phyloP scores from a whole-genome alignment of 2,888 invertebrate genomes.

The Xestia xanthographa region DNA sequence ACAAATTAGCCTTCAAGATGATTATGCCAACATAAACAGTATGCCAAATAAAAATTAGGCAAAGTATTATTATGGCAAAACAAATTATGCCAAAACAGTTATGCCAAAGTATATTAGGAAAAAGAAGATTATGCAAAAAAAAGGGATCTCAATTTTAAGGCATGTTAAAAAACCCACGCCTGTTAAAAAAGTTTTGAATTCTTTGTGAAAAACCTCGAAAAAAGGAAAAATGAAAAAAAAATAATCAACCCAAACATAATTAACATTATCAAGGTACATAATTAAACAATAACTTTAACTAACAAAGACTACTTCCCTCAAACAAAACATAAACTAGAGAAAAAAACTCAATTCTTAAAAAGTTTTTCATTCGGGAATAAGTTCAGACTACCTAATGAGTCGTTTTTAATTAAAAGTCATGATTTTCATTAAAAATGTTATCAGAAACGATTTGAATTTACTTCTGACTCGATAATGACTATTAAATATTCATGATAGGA shows the following conservation, averaged over 20 bases:
- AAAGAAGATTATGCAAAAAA: no score
- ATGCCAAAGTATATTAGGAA: no score
- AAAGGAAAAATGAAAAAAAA: neutral
- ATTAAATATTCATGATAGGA: conserved; percentile 55
- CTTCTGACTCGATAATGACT: conserved; percentile 37
- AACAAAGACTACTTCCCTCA: neutral
- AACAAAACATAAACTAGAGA: neutral
- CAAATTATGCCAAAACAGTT: no score
- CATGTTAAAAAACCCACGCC: neutral
- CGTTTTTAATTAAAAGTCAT: conserved; percentile 51
- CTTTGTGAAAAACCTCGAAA: neutral
- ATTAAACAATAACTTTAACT: neutral
- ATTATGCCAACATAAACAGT: no score
- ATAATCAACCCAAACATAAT: neutral
- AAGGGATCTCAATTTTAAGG: no score
- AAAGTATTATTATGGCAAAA: no score
- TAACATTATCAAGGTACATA: neutral
- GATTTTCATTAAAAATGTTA: conserved; percentile 45
- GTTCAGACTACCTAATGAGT: conserved; percentile 21
- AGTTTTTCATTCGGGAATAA: conserved; percentile 5
- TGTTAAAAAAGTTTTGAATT: neutral
- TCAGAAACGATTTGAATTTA: conserved; percentile 32
- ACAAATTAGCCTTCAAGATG: no score
- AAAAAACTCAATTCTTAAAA: neutral
- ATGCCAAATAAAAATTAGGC: no score